These are phyloP conservation scores for Orientallactaga bullata DNA, from an alignment of 2,113 vertebrate genomes.

Conservation along the genomic window DNA sequence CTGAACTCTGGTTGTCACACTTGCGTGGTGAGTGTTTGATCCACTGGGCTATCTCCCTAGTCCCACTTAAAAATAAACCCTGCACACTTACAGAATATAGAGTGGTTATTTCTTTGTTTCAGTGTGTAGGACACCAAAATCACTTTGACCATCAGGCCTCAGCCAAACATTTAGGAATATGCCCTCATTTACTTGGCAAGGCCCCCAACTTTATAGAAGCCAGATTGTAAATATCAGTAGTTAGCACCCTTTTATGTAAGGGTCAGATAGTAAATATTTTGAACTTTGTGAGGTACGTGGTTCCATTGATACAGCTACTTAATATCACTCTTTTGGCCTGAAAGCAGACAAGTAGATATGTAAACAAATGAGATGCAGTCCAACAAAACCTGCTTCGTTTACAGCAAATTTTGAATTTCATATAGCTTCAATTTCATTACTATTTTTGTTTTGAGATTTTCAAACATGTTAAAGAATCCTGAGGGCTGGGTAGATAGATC, in stretches of 20 bases:
- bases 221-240: neutral
- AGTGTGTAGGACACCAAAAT: neutral
- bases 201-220: neutral
- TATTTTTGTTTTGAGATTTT: neutral
- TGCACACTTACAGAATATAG: conserved; percentile 1
- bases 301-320: neutral
- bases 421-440: neutral
- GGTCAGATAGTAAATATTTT: conserved; percentile 9
- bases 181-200: neutral
- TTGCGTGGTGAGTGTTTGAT: no score
- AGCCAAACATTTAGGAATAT: conserved; percentile 3
- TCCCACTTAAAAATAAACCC: neutral
- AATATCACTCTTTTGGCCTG: neutral
- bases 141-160: neutral
- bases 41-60: no score
- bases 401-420: neutral
- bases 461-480: neutral
- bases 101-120: neutral
- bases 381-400: neutral
- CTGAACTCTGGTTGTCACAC: no score
- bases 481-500: no score
- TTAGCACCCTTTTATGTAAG: neutral
- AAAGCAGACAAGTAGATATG: neutral
- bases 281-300: neutral
- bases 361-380: neutral